Conservation (phyloP, 2,113 vertebrate species). For the Osmerus eperlanus region DNA sequence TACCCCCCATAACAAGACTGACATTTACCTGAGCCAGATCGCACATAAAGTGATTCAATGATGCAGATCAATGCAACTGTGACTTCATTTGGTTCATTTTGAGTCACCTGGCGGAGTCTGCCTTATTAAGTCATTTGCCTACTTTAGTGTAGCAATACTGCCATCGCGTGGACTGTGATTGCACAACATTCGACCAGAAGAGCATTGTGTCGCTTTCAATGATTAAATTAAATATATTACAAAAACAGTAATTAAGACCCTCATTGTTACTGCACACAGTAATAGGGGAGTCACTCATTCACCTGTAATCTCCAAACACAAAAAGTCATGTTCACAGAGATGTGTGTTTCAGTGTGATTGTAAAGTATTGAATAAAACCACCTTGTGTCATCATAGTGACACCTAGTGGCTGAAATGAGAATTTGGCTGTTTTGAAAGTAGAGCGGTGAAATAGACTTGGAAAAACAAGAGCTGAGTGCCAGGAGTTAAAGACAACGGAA, state of each 20-base stretch:
- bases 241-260: too few relatives aligned
- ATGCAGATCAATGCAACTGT: slow-evolving; percentile 34
- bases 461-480: too few relatives aligned
- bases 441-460: too few relatives aligned
- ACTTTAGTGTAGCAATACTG: slow-evolving; percentile 32
- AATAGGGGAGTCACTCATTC: too few relatives aligned
- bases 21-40: slow-evolving; percentile 45
- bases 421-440: neutral
- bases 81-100: slow-evolving; percentile 10
- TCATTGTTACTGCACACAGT: too few relatives aligned
- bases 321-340: too few relatives aligned
- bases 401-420: neutral
- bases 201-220: too few relatives aligned
- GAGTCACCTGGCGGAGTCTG: neutral
- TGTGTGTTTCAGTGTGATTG: too few relatives aligned
- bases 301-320: too few relatives aligned
- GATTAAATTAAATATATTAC: too few relatives aligned
- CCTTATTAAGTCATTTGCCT: neutral
- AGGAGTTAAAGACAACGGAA: too few relatives aligned
- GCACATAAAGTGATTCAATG: slow-evolving; percentile 35
- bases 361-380: too few relatives aligned
- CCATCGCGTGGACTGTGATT: slow-evolving; percentile 32
- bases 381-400: neutral
- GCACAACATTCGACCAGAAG: slow-evolving; percentile 26
- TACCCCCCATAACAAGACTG: slow-evolving; percentile 35